Conservation (phyloP, 2,113 vertebrate species). For the Mesitornis unicolor region DNA sequence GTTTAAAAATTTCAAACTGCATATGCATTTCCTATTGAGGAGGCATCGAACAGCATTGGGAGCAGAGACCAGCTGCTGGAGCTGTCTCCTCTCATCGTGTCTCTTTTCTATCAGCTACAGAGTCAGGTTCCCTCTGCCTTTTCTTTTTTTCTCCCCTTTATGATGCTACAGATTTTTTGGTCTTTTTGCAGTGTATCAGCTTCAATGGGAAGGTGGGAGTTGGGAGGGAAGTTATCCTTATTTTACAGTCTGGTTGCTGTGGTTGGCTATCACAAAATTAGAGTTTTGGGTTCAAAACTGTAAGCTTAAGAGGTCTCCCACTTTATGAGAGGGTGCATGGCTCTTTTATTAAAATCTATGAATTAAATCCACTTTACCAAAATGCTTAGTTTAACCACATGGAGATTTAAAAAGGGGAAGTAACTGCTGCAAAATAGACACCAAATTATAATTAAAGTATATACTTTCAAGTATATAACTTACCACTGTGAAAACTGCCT, state of each 20-base stretch:
- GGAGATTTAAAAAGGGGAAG: neutral
- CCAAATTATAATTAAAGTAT: neutral
- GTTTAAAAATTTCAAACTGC: slow-evolving; percentile 44
- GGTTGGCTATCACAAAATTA: neutral
- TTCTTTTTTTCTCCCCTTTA: neutral
- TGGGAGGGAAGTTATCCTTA: neutral
- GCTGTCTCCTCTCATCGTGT: neutral
- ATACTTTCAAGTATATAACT: neutral
- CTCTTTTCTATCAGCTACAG: neutral
- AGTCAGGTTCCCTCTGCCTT: neutral
- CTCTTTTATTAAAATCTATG: neutral
- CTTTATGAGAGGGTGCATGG: neutral
- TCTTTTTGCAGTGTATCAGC: neutral
- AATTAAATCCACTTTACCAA: neutral
- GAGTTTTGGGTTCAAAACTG: neutral
- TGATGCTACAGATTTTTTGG: neutral
- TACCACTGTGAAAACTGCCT: slow-evolving; percentile 7
- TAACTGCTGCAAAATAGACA: neutral
- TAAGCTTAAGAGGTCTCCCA: neutral
- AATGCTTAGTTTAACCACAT: neutral
- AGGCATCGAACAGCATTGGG: neutral
- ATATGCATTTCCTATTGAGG: slow-evolving; percentile 18
- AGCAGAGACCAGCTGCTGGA: neutral
- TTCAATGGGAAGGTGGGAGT: neutral
- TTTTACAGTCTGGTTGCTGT: neutral